A percentile compares a stretch with the other conserved stretches of the same genome.
These are phyloP conservation scores for Vanessa atalanta DNA, from an alignment of 1,140 invertebrate species.

Conservation along the genomic window DNA sequence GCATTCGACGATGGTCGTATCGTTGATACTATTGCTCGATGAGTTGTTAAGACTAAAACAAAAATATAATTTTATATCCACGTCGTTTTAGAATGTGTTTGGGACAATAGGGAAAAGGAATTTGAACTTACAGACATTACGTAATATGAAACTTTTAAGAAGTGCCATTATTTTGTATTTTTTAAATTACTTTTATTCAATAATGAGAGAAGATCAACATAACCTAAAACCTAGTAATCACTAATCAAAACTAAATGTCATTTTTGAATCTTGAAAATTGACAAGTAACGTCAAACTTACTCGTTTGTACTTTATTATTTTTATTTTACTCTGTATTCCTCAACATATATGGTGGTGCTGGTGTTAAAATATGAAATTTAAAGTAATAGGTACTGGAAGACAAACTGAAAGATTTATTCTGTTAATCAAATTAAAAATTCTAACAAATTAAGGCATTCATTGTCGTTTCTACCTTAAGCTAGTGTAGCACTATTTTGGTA, in stretches of 20 bases:
- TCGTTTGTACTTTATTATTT: no score
- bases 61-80: not conserved
- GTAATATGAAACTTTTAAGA: slow-evolving; percentile 23
- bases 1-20: slow-evolving; percentile 42
- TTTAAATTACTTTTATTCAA: not conserved
- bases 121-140: slow-evolving; percentile 19
- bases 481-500: no score
- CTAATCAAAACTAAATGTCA: not conserved
- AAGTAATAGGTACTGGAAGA: no score
- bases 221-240: slow-evolving; percentile 14
- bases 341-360: no score
- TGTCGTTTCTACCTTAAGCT: no score
- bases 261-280: no score
- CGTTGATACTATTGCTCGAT: slow-evolving; percentile 40
- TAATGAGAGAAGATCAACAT: slow-evolving; percentile 5
- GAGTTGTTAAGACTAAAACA: slow-evolving; percentile 52
- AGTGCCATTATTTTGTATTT: slow-evolving; percentile 29
- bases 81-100: not conserved
- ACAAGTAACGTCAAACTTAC: no score
- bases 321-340: no score
- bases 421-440: no score
- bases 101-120: not conserved
- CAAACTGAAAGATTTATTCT: no score
- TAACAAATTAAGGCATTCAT: no score
- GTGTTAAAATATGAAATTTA: no score